Base-by-base conservation (phyloP, 2,888 invertebrate species). In the Mycalesis mineus region DNA sequence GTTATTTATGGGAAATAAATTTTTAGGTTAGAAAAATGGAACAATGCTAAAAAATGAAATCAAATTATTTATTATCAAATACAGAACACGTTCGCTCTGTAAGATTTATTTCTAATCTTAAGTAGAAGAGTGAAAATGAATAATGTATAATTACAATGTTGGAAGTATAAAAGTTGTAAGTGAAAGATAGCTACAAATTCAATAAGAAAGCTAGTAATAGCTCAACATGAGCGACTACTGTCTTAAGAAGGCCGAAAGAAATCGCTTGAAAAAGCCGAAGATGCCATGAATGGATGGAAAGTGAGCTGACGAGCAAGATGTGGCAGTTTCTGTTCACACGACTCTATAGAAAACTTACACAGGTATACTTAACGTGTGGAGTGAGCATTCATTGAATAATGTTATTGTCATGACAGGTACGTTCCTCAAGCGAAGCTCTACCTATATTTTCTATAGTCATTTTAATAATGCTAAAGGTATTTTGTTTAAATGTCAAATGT, bases 271-370 rank as follows among this genome's bases (percentile, higher is more conserved):
- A 86, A 89, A 87, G 74, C 81, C 80, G 83, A 77, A 81, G 81
- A 74, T 74, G 73, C 87, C 86, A 80, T 87, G 87, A 89, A 88
- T 88, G 88, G 88, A 74, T 86, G 87, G 88, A 88, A 88, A 89
- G 88, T 84, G 80, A 84, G 81, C 76, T 78, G 78, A 68, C 77
- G 70, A 76, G 75, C 81, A 75, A 82, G 79, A 77, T 69, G 69
- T 69, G 66, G 78, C 65, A 75, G 75, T 83, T 86, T 88, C 83
- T 81, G 84, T 88, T 88, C 88, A 77, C 88, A 88, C 88, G 87
- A 77, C 80, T 73, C 75, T 49, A 58, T 58, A 62, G 61, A 64
- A 60, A 65, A 60, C 55, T 62, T 51, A 36, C 45, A 61, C 57
- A 52, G 33, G 41, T 45, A 53, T 48, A 45, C 45, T 29, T 45